These are phyloP conservation scores for Hemibagrus guttatus DNA, from an alignment of 2,797 vertebrate genomes.

Conservation along the genomic window DNA sequence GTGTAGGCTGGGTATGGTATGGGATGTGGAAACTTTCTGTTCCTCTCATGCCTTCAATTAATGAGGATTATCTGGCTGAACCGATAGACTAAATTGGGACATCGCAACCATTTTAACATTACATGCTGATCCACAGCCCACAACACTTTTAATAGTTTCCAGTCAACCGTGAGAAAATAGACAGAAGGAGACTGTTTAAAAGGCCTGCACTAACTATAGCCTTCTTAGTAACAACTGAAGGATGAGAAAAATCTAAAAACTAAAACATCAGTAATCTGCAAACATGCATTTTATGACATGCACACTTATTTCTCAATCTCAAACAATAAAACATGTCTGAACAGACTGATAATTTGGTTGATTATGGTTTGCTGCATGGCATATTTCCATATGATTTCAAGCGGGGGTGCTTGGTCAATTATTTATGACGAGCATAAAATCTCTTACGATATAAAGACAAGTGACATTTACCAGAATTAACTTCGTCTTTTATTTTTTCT, in stretches of 20 bases:
- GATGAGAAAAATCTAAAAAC: not conserved
- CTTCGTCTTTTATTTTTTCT: not conserved
- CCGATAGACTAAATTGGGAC: too few species aligned
- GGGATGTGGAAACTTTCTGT: not conserved
- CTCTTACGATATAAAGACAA: not conserved
- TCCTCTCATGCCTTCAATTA: not conserved
- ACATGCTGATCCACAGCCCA: not conserved
- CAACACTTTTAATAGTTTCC: not conserved
- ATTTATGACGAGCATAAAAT: not conserved
- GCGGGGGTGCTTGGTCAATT: not conserved
- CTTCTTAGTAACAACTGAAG: not conserved
- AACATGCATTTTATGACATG: not conserved
- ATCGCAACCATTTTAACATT: not conserved
- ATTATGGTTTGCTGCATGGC: not conserved
- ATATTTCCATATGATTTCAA: not conserved
- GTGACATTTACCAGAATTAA: not conserved
- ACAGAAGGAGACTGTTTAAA: not conserved
- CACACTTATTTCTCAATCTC: not conserved
- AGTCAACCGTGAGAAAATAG: not conserved
- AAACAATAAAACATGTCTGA: not conserved
- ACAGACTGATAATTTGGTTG: not conserved
- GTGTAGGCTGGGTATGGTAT: not conserved
- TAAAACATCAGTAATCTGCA: not conserved
- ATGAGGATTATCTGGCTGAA: not conserved
- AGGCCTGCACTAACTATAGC: not conserved